phyloP scores from a whole-genome alignment of 2,888 invertebrate genomes.

The Rapana venosa region DNA sequence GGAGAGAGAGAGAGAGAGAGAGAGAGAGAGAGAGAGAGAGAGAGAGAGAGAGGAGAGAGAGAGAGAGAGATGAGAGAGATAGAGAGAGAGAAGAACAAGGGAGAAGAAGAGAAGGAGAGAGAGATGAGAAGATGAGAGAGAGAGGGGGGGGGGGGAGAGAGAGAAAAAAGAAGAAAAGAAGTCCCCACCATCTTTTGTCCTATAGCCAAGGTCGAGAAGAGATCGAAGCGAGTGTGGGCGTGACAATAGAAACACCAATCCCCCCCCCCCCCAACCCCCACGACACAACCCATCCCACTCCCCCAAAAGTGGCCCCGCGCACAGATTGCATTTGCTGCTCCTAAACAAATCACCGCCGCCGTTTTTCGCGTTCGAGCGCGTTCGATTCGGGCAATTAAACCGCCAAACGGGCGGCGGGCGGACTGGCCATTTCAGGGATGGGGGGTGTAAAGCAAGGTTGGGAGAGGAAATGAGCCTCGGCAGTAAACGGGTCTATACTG shows the following conservation, averaged over 20 bases:
- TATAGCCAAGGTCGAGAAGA: not conserved
- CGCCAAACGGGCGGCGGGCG: not conserved
- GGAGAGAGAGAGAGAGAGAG: not conserved
- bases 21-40: not conserved
- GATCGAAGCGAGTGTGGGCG: slow-evolving; percentile 27
- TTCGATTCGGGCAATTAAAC: slow-evolving; percentile 24
- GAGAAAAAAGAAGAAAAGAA: no score
- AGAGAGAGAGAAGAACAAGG: not conserved
- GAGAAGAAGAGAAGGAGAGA: not conserved
- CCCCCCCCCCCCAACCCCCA: not conserved
- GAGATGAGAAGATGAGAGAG: not conserved
- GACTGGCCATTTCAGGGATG: not conserved
- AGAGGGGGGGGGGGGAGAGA: not conserved
- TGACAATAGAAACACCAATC: slow-evolving; percentile 19
- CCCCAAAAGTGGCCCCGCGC: not conserved
- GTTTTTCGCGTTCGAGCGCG: slow-evolving; percentile 29
- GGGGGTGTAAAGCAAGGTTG: not conserved
- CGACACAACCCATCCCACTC: not conserved
- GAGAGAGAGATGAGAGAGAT: not conserved
- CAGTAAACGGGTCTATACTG: slow-evolving; percentile 1
- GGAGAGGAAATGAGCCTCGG: not conserved
- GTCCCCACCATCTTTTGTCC: not conserved
- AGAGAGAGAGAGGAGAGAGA: not conserved
- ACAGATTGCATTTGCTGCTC: slow-evolving; percentile 35
- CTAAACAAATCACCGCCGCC: slow-evolving; percentile 31